A percentile compares a stretch with the other conserved stretches of the same genome.
Conservation (phyloP, 2,888 invertebrate species). For the Pseudanteris insignis region DNA sequence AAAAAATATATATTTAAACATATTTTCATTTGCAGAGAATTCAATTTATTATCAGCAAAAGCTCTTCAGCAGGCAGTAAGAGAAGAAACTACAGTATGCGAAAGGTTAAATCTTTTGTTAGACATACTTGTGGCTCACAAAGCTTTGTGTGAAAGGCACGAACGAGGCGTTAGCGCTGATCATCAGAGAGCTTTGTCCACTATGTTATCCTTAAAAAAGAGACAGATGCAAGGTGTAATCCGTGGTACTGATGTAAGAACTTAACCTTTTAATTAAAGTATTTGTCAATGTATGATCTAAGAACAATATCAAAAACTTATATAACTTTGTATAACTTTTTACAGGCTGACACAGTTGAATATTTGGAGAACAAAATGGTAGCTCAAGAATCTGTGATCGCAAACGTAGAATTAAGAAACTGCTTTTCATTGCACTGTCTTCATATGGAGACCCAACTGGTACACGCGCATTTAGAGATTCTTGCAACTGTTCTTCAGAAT, state of each 20-base stretch:
- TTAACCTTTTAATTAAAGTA: too few relatives aligned
- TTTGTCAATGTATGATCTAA: too few relatives aligned
- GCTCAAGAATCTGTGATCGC: constrained; percentile 73
- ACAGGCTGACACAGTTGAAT: constrained; percentile 72
- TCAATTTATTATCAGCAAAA: constrained; percentile 67
- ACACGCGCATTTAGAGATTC: constrained; percentile 71
- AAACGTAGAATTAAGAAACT: constrained; percentile 71
- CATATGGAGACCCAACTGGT: constrained; percentile 73
- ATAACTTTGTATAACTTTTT: too few relatives aligned
- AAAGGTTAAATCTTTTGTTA: constrained; percentile 68
- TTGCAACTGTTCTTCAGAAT: constrained; percentile 70
- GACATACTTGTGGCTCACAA: constrained; percentile 70
- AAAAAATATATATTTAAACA: neutral
- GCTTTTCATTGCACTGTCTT: constrained; percentile 72
- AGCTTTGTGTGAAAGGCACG: constrained; percentile 72
- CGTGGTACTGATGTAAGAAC: constrained; percentile 72
- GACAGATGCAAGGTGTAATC: constrained; percentile 73
- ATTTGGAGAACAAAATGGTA: constrained; percentile 72
- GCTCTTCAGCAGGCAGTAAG: constrained; percentile 69
- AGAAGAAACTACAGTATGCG: constrained; percentile 70
- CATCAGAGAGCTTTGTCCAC: constrained; percentile 72
- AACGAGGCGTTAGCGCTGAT: constrained; percentile 72
- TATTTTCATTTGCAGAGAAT: constrained; percentile 69
- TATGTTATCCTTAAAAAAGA: constrained; percentile 72
- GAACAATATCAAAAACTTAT: too few relatives aligned